Evolutionary conservation across 2,797 vertebrate species (phyloP).

Genomic region (Lophura swinhoii): DNA sequence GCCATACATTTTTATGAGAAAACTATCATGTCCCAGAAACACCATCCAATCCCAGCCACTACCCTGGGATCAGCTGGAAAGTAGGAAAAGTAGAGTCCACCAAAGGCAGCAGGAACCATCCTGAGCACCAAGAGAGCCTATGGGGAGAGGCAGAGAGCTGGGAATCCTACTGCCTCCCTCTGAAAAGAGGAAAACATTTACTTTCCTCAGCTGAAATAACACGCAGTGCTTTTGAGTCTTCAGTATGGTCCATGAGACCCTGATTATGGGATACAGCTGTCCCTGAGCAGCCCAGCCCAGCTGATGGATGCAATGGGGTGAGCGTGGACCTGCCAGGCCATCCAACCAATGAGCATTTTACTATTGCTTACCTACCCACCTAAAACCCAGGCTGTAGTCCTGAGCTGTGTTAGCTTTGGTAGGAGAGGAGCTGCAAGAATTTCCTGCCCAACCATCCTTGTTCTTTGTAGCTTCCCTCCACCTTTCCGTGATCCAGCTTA

Average conservation of each 20-base stretch:
- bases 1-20: not conserved
- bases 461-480: not conserved
- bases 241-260: not conserved
- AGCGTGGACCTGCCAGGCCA: not conserved
- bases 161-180: not conserved
- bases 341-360: not conserved
- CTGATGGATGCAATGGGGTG: not conserved
- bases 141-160: not conserved
- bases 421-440: not conserved
- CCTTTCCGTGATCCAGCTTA: not conserved
- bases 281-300: not conserved
- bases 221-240: not conserved
- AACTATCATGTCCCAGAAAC: not conserved
- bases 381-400: not conserved
- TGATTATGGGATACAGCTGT: rapidly evolving
- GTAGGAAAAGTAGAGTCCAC: not conserved
- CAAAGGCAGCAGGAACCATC: not conserved
- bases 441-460: not conserved
- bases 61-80: not conserved
- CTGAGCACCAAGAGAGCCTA: not conserved
- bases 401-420: not conserved
- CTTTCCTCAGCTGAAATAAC: not conserved
- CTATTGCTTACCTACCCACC: not conserved
- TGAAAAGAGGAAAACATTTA: not conserved
- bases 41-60: not conserved